Evolutionary conservation across 1,140 invertebrate species (phyloP).

Genomic region (Leptinotarsa texana): DNA sequence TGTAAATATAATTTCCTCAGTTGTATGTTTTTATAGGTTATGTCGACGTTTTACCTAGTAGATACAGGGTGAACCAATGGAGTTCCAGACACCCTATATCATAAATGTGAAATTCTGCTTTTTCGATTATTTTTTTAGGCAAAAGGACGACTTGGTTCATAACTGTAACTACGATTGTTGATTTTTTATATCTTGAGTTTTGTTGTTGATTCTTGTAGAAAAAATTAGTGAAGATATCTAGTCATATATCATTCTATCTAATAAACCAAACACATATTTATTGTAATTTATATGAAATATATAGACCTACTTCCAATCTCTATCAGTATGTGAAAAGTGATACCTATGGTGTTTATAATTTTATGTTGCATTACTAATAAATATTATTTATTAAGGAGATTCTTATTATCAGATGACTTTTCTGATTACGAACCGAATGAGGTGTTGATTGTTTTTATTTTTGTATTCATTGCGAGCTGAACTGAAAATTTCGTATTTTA

Average conservation of each 20-base stretch:
- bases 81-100: slow-evolving; percentile 7
- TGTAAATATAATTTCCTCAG: not conserved
- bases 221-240: slow-evolving; percentile 26
- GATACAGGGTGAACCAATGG: slow-evolving; percentile 24
- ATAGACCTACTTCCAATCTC: slow-evolving; percentile 28
- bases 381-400: slow-evolving; percentile 27
- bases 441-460: too few relatives aligned
- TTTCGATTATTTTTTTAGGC: slow-evolving; percentile 14
- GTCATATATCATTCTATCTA: slow-evolving; percentile 27
- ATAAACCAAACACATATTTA: slow-evolving; percentile 29
- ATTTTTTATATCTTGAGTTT: slow-evolving; percentile 24
- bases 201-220: slow-evolving; percentile 27
- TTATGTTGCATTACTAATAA: slow-evolving; percentile 32
- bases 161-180: slow-evolving; percentile 22
- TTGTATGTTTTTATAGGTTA: not conserved
- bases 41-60: not conserved
- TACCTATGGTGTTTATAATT: slow-evolving; percentile 30
- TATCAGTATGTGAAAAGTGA: slow-evolving; percentile 31
- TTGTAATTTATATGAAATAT: slow-evolving; percentile 31
- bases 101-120: slow-evolving; percentile 26
- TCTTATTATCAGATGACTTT: not conserved
- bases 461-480: too few relatives aligned
- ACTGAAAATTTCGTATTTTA: too few relatives aligned
- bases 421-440: too few relatives aligned
- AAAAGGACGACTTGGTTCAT: slow-evolving; percentile 14